Evolutionary conservation across 2,797 vertebrate genomes (phyloP).

Genomic region (Eulemur coronatus): DNA sequence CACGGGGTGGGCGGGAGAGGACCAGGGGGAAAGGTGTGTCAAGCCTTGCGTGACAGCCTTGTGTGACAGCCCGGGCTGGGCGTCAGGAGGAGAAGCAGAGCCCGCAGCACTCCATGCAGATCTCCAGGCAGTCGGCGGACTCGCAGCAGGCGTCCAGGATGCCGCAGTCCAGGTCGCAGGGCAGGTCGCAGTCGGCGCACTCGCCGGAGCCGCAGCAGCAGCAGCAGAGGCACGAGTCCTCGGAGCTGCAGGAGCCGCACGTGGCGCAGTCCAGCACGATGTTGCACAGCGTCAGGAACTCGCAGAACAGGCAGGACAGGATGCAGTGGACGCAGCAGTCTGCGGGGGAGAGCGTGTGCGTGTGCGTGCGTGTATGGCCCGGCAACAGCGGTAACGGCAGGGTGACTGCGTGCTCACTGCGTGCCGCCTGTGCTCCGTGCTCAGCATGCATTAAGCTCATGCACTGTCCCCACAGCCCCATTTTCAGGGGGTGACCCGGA

Average conservation of each 20-base stretch:
- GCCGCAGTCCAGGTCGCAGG: slow-evolving; percentile 99
- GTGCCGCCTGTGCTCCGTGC: neutral
- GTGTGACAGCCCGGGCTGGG: neutral
- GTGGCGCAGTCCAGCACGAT: slow-evolving; percentile 97
- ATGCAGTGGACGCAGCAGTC: slow-evolving; percentile 99
- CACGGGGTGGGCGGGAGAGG: neutral
- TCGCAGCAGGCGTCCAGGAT: slow-evolving; percentile 99
- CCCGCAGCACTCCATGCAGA: slow-evolving; percentile 99
- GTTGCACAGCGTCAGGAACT: slow-evolving; percentile 98
- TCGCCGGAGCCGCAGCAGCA: slow-evolving; percentile 96
- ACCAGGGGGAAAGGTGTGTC: fast-evolving
- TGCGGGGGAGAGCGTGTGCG: slow-evolving; percentile 63
- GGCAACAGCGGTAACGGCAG: neutral
- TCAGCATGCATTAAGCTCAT: neutral
- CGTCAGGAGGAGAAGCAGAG: slow-evolving; percentile 98
- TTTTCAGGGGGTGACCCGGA: neutral
- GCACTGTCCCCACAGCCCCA: neutral
- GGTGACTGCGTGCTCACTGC: neutral
- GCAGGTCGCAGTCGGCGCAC: slow-evolving; percentile 96
- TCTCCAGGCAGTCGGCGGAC: slow-evolving; percentile 98
- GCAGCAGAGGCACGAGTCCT: slow-evolving; percentile 94
- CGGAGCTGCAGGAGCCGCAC: slow-evolving; percentile 96
- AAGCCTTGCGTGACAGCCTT: neutral
- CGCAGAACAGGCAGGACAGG: slow-evolving; percentile 98
- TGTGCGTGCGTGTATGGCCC: neutral